Evolutionary conservation across 2,888 invertebrate genomes (phyloP).

Genomic region (Pantelozetes paolii): DNA sequence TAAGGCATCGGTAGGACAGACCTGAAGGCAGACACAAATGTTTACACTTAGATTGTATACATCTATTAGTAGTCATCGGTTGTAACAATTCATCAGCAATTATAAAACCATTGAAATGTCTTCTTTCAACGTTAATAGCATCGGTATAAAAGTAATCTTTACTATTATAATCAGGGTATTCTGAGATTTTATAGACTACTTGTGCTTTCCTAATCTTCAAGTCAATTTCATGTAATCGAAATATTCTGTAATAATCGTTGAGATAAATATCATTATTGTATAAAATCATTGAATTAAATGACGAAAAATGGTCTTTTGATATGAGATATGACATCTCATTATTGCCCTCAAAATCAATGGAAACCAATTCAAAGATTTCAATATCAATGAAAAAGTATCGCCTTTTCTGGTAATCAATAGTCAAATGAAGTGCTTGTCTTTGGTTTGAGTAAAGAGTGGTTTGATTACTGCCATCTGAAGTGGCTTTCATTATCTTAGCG

Average conservation of each 20-base stretch:
- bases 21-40: background rate
- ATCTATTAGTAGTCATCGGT: background rate
- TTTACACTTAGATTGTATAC: background rate
- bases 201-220: background rate
- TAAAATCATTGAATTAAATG: background rate
- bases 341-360: slow-evolving; percentile 1
- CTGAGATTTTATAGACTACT: background rate
- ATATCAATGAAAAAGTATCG: slow-evolving; percentile 19
- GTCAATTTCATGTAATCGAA: background rate
- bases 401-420: background rate
- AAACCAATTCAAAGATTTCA: background rate
- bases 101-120: background rate
- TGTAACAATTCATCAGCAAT: background rate
- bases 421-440: slow-evolving; percentile 21
- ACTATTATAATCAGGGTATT: background rate
- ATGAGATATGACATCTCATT: background rate
- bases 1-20: background rate
- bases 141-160: background rate
- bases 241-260: background rate
- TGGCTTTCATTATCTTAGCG: background rate
- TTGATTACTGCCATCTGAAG: background rate
- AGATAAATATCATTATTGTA: background rate
- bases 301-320: background rate
- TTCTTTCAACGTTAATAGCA: background rate
- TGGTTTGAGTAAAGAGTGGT: background rate